These are phyloP conservation scores for Parauchenoglanis punctatus DNA, from an alignment of 2,797 vertebrate genomes.

Conservation along the genomic window DNA sequence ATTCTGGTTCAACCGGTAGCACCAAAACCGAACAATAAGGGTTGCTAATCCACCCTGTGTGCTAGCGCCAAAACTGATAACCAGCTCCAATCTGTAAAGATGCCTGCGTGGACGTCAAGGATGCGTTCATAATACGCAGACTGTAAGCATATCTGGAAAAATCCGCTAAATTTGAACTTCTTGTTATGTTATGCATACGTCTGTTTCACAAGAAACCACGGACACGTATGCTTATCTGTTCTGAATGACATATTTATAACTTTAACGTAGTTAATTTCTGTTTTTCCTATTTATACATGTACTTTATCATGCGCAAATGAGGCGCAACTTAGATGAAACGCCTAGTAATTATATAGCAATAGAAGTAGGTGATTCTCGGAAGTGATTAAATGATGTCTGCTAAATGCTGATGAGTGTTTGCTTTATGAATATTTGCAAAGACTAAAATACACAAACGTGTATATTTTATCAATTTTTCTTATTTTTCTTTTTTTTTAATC, in stretches of 20 bases:
- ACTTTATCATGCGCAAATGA: not conserved
- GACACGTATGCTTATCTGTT: not conserved
- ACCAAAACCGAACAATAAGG: not conserved
- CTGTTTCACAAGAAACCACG: not conserved
- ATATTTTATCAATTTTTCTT: not conserved
- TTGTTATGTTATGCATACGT: too few species aligned
- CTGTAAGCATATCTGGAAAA: not conserved
- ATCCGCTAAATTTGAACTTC: not conserved
- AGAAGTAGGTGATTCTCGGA: not conserved
- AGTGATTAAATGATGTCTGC: not conserved
- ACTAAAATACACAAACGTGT: not conserved
- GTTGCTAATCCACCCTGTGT: not conserved
- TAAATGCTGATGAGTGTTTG: not conserved
- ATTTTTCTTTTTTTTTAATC: not conserved
- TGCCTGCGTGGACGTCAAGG: not conserved
- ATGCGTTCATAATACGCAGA: slow-evolving; percentile 12
- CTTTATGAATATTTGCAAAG: not conserved
- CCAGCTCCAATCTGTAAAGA: slow-evolving; percentile 13
- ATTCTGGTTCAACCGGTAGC: not conserved
- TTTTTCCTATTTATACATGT: not conserved
- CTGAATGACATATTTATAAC: too few species aligned
- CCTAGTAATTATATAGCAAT: not conserved
- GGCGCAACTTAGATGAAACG: not conserved
- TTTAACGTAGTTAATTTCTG: not conserved
- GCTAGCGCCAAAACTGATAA: slow-evolving; percentile 17